Evolutionary conservation across 1,140 invertebrate species (phyloP).

Genomic region (Tachypleus tridentatus): DNA sequence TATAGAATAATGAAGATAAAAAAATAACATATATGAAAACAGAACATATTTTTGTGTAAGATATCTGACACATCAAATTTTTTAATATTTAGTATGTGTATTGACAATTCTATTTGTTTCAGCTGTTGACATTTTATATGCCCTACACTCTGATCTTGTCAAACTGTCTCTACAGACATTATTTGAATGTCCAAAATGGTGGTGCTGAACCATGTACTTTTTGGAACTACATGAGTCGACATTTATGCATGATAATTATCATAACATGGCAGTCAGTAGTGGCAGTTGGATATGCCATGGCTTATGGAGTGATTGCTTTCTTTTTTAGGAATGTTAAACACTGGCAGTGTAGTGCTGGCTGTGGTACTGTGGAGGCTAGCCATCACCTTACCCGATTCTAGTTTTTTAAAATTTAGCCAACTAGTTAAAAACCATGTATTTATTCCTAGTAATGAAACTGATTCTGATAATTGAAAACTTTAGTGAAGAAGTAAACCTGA

Average conservation of each 20-base stretch:
- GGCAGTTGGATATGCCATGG: conserved; percentile 56
- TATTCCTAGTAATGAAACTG: no score
- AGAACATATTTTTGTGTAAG: no score
- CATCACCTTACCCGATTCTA: conserved; percentile 10
- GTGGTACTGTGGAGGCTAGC: conserved; percentile 49
- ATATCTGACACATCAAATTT: neutral
- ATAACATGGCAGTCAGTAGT: conserved; percentile 51
- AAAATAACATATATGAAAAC: no score
- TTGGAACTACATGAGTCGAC: conserved; percentile 24
- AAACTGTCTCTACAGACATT: conserved; percentile 45
- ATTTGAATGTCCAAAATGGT: conserved; percentile 23
- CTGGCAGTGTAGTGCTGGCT: conserved; percentile 60
- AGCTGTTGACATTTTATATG: conserved; percentile 53
- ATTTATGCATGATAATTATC: conserved; percentile 43
- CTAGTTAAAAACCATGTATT: no score
- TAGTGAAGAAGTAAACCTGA: no score
- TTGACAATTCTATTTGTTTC: conserved; percentile 6
- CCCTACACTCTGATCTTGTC: conserved; percentile 55
- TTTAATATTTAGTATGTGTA: neutral
- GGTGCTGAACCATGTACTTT: conserved; percentile 21
- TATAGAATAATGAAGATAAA: no score
- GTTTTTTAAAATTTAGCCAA: no score
- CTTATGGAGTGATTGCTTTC: conserved; percentile 65
- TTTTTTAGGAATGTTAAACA: conserved; percentile 62
- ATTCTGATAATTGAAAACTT: no score